Percentiles rank a stretch among this genome's conserved stretches.
Evolutionary conservation across 2,888 invertebrate genomes (phyloP).

Genomic region (Rhyacophila evoluta): DNA sequence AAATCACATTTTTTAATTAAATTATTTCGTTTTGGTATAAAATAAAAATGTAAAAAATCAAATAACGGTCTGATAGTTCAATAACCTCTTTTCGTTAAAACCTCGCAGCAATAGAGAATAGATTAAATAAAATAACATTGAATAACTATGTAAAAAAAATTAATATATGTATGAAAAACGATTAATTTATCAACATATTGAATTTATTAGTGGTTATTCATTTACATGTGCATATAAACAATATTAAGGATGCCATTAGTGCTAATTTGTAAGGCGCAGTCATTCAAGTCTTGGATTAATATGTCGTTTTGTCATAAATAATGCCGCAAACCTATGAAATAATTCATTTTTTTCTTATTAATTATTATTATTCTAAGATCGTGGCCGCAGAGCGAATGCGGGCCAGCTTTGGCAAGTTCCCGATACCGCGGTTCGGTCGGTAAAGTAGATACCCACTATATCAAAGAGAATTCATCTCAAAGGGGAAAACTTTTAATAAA

Average conservation of each 20-base stretch:
- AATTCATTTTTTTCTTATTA: constrained; percentile 40
- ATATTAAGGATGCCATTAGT: not conserved
- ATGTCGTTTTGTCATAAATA: constrained; percentile 41
- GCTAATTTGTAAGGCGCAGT: not conserved
- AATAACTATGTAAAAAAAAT: not conserved
- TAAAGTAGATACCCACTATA: constrained; percentile 55
- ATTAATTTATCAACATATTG: not conserved
- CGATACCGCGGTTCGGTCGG: constrained; percentile 25
- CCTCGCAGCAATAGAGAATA: not conserved
- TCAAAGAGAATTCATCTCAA: constrained; percentile 69
- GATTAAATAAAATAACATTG: no score
- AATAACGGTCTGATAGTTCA: no score
- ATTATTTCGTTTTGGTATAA: no score
- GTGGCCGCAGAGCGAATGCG: not conserved
- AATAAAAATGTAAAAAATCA: no score
- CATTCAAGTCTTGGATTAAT: constrained; percentile 32
- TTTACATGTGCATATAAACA: constrained; percentile 14
- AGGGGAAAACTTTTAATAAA: constrained; percentile 70
- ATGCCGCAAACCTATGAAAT: constrained; percentile 35
- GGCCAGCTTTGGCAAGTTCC: constrained; percentile 28
- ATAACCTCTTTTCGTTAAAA: not conserved
- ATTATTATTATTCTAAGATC: constrained; percentile 32
- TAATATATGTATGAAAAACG: no score
- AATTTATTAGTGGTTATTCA: not conserved
- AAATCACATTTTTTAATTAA: no score